Percentiles rank a stretch among this genome's conserved stretches.
These are phyloP conservation scores for Salvelinus fontinalis DNA, from an alignment of 2,113 vertebrate genomes.

Conservation along the genomic window DNA sequence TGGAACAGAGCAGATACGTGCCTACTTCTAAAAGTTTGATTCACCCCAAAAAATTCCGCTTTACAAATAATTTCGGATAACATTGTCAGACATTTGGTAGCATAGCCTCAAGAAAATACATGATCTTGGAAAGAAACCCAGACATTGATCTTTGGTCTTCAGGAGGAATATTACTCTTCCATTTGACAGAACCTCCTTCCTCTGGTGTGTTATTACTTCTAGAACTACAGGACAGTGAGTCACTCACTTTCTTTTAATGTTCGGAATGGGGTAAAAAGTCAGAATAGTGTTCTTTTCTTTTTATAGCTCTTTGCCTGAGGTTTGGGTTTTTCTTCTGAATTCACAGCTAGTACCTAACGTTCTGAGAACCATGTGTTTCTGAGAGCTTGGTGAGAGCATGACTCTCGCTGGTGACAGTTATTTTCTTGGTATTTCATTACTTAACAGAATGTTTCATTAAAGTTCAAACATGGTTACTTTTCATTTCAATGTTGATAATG, in stretches of 20 bases:
- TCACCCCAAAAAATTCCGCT: too few species aligned
- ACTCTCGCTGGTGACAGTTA: too few species aligned
- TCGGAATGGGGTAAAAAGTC: slow-evolving; percentile 16
- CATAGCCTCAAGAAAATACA: neutral
- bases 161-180: neutral
- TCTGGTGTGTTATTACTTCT: neutral
- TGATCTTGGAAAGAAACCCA: neutral
- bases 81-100: neutral
- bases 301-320: slow-evolving; percentile 16
- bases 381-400: too few species aligned
- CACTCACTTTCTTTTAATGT: neutral
- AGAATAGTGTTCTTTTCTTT: slow-evolving; percentile 31
- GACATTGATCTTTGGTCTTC: neutral
- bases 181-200: neutral
- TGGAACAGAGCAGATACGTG: neutral
- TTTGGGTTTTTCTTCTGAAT: neutral
- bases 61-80: neutral
- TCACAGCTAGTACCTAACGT: too few species aligned
- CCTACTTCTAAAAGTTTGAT: neutral
- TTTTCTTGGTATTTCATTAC: too few species aligned
- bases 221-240: neutral
- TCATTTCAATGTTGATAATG: too few species aligned
- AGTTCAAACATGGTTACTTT: too few species aligned
- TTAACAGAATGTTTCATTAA: too few species aligned
- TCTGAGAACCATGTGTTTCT: too few species aligned